phyloP scores from a whole-genome alignment of 2,888 invertebrate species.

The Petrolisthes cinctipes region DNA sequence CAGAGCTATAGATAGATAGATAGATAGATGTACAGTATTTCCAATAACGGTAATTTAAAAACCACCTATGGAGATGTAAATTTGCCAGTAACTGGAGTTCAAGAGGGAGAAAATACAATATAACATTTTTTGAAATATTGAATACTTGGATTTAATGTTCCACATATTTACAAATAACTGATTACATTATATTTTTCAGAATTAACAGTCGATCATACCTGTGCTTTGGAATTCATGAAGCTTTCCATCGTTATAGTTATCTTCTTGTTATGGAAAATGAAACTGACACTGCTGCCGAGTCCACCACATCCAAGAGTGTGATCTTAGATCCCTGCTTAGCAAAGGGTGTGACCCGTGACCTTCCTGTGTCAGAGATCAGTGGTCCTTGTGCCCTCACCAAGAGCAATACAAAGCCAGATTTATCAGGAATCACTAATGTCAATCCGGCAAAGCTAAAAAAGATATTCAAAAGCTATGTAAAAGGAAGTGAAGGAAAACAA shows the following conservation, averaged over 20 bases:
- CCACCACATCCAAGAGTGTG: neutral
- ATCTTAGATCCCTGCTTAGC: slow-evolving; percentile 46
- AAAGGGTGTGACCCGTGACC: slow-evolving; percentile 30
- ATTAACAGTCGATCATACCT: slow-evolving; percentile 55
- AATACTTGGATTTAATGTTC: too few relatives aligned
- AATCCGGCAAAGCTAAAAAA: slow-evolving; percentile 35
- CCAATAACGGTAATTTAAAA: too few relatives aligned
- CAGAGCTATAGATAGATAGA: too few relatives aligned
- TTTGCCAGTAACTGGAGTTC: too few relatives aligned
- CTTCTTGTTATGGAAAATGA: slow-evolving; percentile 28
- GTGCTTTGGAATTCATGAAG: slow-evolving; percentile 57
- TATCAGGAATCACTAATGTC: neutral
- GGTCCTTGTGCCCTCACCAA: slow-evolving; percentile 44
- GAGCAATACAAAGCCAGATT: slow-evolving; percentile 17
- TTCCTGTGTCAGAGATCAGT: slow-evolving; percentile 19
- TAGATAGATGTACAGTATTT: too few relatives aligned
- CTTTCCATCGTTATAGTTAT: slow-evolving; percentile 41
- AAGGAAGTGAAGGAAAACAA: neutral
- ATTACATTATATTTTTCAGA: slow-evolving; percentile 16
- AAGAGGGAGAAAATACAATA: too few relatives aligned
- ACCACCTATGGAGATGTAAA: too few relatives aligned
- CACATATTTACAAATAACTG: too few relatives aligned
- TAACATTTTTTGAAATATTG: too few relatives aligned
- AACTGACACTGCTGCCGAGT: neutral
- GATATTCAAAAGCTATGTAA: slow-evolving; percentile 34